Evolutionary conservation across 2,797 vertebrate species (phyloP).

Genomic region (Myotis findleyi): DNA sequence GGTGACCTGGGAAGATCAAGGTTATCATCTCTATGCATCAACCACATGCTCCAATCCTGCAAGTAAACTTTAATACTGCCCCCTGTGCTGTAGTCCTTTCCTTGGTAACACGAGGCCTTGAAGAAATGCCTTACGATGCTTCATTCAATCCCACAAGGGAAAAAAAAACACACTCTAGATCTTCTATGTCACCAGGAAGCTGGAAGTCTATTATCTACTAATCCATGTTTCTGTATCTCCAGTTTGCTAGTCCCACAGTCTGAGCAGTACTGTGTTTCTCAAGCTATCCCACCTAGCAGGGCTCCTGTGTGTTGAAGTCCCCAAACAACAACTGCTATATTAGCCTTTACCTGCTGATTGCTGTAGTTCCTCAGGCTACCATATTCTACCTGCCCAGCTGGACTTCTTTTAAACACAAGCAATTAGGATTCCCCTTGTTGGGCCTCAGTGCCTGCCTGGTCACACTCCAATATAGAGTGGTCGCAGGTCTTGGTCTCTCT

Average conservation of each 20-base stretch:
- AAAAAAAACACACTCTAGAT: background rate
- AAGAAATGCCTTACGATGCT: background rate
- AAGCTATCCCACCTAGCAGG: background rate
- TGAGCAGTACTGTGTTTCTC: background rate
- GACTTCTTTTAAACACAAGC: background rate
- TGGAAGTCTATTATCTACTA: background rate
- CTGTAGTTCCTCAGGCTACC: background rate
- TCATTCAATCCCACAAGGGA: background rate
- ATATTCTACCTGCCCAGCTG: background rate
- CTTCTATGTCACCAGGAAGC: background rate
- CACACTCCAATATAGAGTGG: background rate
- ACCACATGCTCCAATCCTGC: background rate
- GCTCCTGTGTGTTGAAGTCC: background rate
- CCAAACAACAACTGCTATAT: accelerated
- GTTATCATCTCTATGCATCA: background rate
- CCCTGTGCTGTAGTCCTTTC: background rate
- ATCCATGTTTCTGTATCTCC: background rate
- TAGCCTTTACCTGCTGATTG: background rate
- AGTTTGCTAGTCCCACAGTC: background rate
- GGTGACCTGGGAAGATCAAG: background rate
- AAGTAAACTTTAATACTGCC: background rate
- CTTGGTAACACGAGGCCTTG: background rate
- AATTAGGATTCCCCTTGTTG: background rate
- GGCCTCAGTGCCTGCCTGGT: background rate
- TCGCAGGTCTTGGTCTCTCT: background rate